Evolutionary conservation across 2,113 vertebrate genomes (phyloP).

Genomic region (Geococcyx californianus): DNA sequence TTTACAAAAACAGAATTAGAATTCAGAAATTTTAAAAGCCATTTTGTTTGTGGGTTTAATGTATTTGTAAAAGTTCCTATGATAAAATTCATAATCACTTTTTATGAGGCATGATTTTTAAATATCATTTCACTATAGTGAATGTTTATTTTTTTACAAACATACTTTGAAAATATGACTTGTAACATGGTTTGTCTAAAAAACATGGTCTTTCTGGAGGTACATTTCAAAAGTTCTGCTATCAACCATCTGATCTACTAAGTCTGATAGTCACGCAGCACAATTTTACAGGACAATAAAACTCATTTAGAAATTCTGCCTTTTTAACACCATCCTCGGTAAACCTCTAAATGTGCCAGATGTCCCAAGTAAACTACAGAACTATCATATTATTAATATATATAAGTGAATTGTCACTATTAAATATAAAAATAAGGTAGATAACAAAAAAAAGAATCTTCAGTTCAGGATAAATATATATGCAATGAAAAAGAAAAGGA

Average conservation of each 20-base stretch:
- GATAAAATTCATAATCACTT: not conserved
- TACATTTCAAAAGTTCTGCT: not conserved
- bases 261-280: not conserved
- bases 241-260: not conserved
- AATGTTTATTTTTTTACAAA: constrained; percentile 12
- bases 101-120: not conserved
- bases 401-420: not conserved
- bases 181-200: not conserved
- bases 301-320: not conserved
- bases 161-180: not conserved
- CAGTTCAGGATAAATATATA: not conserved
- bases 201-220: not conserved
- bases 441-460: not conserved
- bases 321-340: not conserved
- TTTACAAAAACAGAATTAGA: not conserved
- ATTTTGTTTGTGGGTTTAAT: not conserved
- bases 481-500: not conserved
- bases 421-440: not conserved
- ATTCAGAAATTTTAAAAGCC: not conserved
- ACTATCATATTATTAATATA: not conserved
- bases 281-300: not conserved
- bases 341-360: not conserved
- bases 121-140: not conserved
- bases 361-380: not conserved
- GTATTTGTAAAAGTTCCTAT: not conserved